Percentiles rank a stretch among this genome's conserved stretches.
These are phyloP conservation scores for Dione vanillae DNA, from an alignment of 2,888 invertebrate genomes.

Conservation along the genomic window DNA sequence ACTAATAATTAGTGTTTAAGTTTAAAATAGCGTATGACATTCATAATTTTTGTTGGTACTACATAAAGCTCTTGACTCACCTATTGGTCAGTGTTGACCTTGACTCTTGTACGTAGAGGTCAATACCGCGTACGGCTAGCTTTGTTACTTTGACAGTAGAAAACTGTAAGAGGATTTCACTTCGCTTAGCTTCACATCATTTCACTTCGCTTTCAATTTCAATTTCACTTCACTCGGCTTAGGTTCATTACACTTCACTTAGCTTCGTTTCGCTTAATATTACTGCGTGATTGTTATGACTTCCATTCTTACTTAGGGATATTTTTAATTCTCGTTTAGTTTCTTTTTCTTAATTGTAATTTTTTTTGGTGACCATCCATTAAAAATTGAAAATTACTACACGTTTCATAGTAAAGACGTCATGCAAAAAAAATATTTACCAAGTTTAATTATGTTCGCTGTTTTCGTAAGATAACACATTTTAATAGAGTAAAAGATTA, in stretches of 20 bases:
- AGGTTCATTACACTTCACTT: too few relatives aligned
- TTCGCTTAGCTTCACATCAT: too few relatives aligned
- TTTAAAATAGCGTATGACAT: neutral
- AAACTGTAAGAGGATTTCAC: too few relatives aligned
- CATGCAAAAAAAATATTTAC: constrained; percentile 1
- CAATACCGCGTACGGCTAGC: neutral
- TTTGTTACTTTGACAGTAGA: too few relatives aligned
- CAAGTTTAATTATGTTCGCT: neutral
- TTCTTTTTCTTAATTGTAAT: neutral
- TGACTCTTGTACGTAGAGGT: neutral
- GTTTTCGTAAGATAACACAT: neutral
- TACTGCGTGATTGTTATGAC: neutral
- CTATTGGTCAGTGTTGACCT: neutral
- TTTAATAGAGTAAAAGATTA: constrained; percentile 18
- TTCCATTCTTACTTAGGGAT: too few relatives aligned
- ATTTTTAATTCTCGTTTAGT: too few relatives aligned
- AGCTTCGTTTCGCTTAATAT: neutral
- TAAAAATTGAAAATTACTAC: neutral
- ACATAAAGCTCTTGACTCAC: neutral
- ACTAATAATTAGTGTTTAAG: neutral
- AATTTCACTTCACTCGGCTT: too few relatives aligned
- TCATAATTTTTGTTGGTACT: neutral
- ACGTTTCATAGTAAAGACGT: neutral
- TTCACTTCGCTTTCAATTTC: too few relatives aligned
- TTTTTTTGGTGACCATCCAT: neutral